Percentiles rank a stretch among this genome's conserved stretches.
Evolutionary conservation across 1,140 invertebrate genomes (phyloP).

Genomic region (Polypedilum pembai): DNA sequence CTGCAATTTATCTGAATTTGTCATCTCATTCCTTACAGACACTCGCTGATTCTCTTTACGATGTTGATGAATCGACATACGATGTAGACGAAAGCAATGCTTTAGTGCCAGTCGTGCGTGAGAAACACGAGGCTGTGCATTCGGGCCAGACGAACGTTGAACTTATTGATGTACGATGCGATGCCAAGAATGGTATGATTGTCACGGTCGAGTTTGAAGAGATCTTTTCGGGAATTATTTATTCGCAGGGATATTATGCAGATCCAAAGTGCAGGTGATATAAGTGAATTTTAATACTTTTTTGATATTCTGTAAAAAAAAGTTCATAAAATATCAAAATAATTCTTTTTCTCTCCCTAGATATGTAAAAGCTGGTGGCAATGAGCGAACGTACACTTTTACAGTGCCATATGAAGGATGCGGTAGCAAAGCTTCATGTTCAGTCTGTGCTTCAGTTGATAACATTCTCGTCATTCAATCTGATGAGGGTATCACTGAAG

Average conservation of each 20-base stretch:
- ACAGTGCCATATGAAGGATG: conserved; percentile 55
- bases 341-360: conserved; percentile 36
- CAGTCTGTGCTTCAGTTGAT: conserved; percentile 52
- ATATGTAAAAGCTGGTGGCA: conserved; percentile 53
- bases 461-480: conserved; percentile 59
- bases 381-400: conserved; percentile 50
- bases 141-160: conserved; percentile 45
- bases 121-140: not conserved
- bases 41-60: conserved; percentile 36
- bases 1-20: not conserved
- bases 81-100: conserved; percentile 17
- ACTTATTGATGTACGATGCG: conserved; percentile 58
- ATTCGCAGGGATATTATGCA: conserved; percentile 60
- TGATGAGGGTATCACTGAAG: conserved; percentile 55
- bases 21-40: not conserved
- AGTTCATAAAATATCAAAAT: not conserved
- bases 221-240: conserved; percentile 62
- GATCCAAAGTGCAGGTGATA: conserved; percentile 57
- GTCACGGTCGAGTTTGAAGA: conserved; percentile 58
- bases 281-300: conserved; percentile 34
- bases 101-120: not conserved
- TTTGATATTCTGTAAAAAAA: not conserved
- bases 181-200: conserved; percentile 48
- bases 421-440: conserved; percentile 52
- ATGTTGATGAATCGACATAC: conserved; percentile 12